Percentiles rank a stretch among this genome's conserved stretches.
phyloP scores from a whole-genome alignment of 2,888 invertebrate species.

The Danaus chrysippus region DNA sequence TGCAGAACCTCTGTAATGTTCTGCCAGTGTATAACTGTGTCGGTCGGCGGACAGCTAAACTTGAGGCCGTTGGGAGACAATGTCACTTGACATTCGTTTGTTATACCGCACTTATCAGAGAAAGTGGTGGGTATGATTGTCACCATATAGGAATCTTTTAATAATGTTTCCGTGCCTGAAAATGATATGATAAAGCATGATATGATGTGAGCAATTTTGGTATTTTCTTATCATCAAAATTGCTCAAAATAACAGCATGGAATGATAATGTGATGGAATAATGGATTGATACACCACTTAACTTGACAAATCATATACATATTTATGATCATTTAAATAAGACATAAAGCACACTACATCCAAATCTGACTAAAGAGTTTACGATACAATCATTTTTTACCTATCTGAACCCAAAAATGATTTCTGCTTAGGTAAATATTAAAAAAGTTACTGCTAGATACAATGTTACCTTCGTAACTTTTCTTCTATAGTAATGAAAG shows the following conservation, averaged over 20 bases:
- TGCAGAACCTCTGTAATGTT: constrained; percentile 79
- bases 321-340: not conserved
- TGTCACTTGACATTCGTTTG: constrained; percentile 78
- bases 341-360: not conserved
- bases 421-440: too few relatives aligned
- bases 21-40: constrained; percentile 79
- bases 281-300: constrained; percentile 15
- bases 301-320: constrained; percentile 13
- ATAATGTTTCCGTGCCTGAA: constrained; percentile 70
- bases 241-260: constrained; percentile 28
- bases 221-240: constrained; percentile 20
- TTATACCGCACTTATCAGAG: constrained; percentile 80
- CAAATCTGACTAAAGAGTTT: not conserved
- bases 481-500: too few relatives aligned
- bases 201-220: constrained; percentile 37
- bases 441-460: too few relatives aligned
- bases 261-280: constrained; percentile 19
- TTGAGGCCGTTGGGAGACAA: constrained; percentile 76
- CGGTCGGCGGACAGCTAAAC: constrained; percentile 73
- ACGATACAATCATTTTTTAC: not conserved
- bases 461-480: too few relatives aligned
- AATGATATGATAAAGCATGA: constrained; percentile 44
- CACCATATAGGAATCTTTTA: constrained; percentile 76
- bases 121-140: constrained; percentile 81
- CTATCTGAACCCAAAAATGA: too few relatives aligned